Base-by-base conservation (phyloP, 1,140 invertebrate genomes). In the Hypothenemus hampei region DNA sequence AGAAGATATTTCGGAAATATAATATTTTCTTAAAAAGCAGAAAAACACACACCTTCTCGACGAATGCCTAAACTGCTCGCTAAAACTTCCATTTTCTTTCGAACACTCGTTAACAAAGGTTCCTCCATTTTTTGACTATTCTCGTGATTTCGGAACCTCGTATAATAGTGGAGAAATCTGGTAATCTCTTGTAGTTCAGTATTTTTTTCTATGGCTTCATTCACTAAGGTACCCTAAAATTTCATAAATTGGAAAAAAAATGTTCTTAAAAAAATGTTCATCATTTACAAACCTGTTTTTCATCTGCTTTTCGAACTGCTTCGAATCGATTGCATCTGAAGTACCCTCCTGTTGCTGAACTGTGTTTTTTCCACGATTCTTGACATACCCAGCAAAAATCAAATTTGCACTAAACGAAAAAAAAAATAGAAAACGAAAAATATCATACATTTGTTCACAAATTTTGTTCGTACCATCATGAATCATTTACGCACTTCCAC, bases 361-460 rank as follows among this genome's bases (percentile, higher is more conserved):
- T 83, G 65, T 87, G 85, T 45, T 81, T 77, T 65, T 87, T 87
- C 85, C 85, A 87, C 36, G 78, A 78, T 64, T 86, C 85, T 60
- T 86, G 72, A 68, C 85, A 87, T 13, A 87, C 82, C 85, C 85
- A 86, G 69, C 84, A 86, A 64, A 85, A 87, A 62, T 87, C 84
- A 72, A 81, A 80, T 73, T 86, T 86, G 67, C 85, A 87, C 80
- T 84, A 23, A 20, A 43, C 19, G 10, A 21, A 3, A 43, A 23
- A 3, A 7, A 21, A 15, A 21, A 16, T 26, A 11, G 20, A 10
- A n/a, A 5, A 41, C 1, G 5, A 26, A 45, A 45, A 26, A 24
- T 45, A 1, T 6, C 24, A 24, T n/a, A 26, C n/a, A n/a, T n/a
- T n/a, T n/a, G n/a, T n/a, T n/a, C n/a, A n/a, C n/a, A n/a, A n/a